A percentile compares a stretch with the other conserved stretches of the same genome.
These are phyloP conservation scores for Dorcus parallelipipedus DNA, from an alignment of 2,888 invertebrate species.

Conservation along the genomic window DNA sequence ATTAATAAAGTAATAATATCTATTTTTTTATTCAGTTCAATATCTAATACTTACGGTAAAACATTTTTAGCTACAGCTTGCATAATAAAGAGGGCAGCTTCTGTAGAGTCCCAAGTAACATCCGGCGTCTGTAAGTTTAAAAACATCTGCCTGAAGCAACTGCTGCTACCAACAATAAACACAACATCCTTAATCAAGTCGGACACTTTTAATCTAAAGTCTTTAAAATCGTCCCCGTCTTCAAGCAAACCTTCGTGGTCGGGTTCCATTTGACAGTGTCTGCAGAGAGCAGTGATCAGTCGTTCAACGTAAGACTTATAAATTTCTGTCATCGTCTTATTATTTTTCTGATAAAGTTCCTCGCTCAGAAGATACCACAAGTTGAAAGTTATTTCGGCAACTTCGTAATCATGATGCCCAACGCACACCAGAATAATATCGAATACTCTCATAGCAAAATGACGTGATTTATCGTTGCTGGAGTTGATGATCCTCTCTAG, in stretches of 20 bases:
- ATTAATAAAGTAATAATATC: too few species aligned
- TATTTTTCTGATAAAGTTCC: slow-evolving; percentile 84
- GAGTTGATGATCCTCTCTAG: slow-evolving; percentile 74
- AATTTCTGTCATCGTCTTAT: slow-evolving; percentile 71
- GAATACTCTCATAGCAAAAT: slow-evolving; percentile 78
- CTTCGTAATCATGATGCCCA: slow-evolving; percentile 97
- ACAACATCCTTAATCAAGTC: slow-evolving; percentile 96
- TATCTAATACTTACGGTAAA: slow-evolving; percentile 68
- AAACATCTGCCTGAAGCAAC: slow-evolving; percentile 90
- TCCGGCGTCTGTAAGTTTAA: slow-evolving; percentile 67
- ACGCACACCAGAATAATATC: slow-evolving; percentile 89
- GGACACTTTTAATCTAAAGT: slow-evolving; percentile 81
- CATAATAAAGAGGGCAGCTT: slow-evolving; percentile 94
- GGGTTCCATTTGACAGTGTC: slow-evolving; percentile 93
- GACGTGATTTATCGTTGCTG: slow-evolving; percentile 59
- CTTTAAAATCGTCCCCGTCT: slow-evolving; percentile 79
- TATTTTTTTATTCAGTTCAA: not conserved
- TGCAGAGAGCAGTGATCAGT: slow-evolving; percentile 82
- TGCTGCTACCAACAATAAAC: slow-evolving; percentile 90
- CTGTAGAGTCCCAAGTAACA: slow-evolving; percentile 87
- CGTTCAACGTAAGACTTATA: slow-evolving; percentile 91
- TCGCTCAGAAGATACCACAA: slow-evolving; percentile 96
- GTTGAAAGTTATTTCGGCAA: slow-evolving; percentile 89
- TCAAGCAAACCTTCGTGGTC: slow-evolving; percentile 86
- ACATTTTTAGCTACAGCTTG: slow-evolving; percentile 93